phyloP scores from a whole-genome alignment of 2,797 vertebrate genomes.

The Sebastes nivosus region DNA sequence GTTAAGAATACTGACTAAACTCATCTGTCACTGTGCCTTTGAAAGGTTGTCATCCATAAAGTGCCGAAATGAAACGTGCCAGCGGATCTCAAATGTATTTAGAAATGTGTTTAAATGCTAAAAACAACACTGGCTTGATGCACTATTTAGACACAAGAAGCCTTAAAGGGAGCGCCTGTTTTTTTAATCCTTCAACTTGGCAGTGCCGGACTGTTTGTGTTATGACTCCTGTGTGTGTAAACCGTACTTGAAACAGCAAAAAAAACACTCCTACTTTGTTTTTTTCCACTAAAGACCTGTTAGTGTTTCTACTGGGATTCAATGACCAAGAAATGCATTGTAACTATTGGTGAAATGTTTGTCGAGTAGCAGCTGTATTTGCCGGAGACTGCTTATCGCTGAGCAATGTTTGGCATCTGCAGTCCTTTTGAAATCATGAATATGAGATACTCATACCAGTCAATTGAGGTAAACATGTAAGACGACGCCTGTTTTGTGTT shows the following conservation, averaged over 20 bases:
- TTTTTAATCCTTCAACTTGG: conserved; percentile 30
- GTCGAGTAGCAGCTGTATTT: conserved; percentile 42
- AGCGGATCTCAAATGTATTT: conserved; percentile 35
- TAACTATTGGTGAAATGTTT: conserved; percentile 31
- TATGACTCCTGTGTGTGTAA: conserved; percentile 44
- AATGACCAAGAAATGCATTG: conserved; percentile 6
- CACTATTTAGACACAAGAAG: conserved; percentile 32
- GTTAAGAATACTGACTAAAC: conserved; percentile 24
- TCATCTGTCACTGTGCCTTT: conserved; percentile 41
- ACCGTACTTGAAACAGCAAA: conserved; percentile 69
- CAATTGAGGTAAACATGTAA: conserved; percentile 36
- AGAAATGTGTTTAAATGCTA: conserved; percentile 25
- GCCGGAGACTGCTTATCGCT: conserved; percentile 22
- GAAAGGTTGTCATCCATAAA: conserved; percentile 27
- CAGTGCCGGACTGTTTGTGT: conserved; percentile 50
- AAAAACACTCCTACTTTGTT: conserved; percentile 21
- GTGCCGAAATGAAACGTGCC: conserved; percentile 60
- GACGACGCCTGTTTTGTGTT: conserved; percentile 37
- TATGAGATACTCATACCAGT: conserved; percentile 42
- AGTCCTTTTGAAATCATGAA: conserved; percentile 47
- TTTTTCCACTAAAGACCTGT: conserved; percentile 1
- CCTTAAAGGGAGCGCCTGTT: conserved; percentile 48
- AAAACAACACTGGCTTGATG: conserved; percentile 35
- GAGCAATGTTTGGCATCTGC: conserved; percentile 32
- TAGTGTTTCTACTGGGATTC: conserved; percentile 27